Percentiles rank a stretch among this genome's conserved stretches.
phyloP scores from a whole-genome alignment of 2,888 invertebrate species.

The Macaria liturata region DNA sequence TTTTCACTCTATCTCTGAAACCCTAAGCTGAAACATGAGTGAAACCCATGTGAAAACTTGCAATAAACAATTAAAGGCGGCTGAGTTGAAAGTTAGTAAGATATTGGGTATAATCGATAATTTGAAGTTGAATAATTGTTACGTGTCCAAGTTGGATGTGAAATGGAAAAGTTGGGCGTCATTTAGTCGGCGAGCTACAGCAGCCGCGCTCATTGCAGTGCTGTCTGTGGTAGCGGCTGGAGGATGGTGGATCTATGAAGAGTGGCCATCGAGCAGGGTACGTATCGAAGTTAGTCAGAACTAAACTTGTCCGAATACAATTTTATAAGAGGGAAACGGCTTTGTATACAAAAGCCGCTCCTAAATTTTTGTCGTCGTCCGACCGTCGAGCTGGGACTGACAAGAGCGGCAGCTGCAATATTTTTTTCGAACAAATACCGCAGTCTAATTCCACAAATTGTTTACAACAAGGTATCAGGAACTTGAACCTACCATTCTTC shows the following conservation, averaged over 20 bases:
- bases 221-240: constrained; percentile 34
- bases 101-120: constrained; percentile 63
- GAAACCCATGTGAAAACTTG: constrained; percentile 48
- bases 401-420: too few species aligned
- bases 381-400: too few species aligned
- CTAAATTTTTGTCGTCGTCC: too few species aligned
- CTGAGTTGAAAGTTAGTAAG: constrained; percentile 63
- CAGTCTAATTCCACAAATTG: too few species aligned
- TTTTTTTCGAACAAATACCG: too few species aligned
- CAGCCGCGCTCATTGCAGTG: constrained; percentile 17
- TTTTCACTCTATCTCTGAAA: constrained; percentile 42
- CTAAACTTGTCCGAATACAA: too few species aligned
- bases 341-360: too few species aligned
- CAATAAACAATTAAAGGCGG: constrained; percentile 64
- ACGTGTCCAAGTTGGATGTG: constrained; percentile 51
- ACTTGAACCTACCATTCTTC: too few species aligned
- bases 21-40: constrained; percentile 43
- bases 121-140: constrained; percentile 54
- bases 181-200: constrained; percentile 17
- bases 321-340: too few species aligned
- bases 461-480: too few species aligned
- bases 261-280: constrained; percentile 48
- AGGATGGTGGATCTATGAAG: constrained; percentile 45
- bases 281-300: constrained; percentile 15
- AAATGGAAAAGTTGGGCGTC: constrained; percentile 11